Base-by-base conservation (phyloP, 2,797 vertebrate genomes). In the Gallinago stenura region DNA sequence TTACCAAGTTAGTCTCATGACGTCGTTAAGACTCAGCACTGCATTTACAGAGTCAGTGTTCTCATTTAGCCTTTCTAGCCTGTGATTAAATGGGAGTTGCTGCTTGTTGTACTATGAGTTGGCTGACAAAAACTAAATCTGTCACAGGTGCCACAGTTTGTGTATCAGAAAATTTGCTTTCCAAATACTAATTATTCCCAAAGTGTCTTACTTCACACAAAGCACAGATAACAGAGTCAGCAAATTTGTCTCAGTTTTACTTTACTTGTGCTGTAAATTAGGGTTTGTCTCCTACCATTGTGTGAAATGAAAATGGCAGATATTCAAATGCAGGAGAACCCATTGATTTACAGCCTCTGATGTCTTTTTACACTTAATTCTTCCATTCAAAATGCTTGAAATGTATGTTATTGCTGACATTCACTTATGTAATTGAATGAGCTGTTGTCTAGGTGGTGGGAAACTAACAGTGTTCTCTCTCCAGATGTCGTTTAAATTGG, bases 101-200 rank as follows among this genome's bases (percentile, higher is more conserved):
- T 94, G 56, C 92, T 91, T 90, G 50, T 93, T 97, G 86, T 88
- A 45, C 85, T 94, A 5, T 82, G 84, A 96, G 81, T 95, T 80
- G 92, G 64, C 87, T 95, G 72, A 91, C 72, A 97, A 96, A 97
- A 96, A 77, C 87, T 85, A 83, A 97, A 90, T 97, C 91, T 97
- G 93, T 97, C 96, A 94, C 96, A 97, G 94, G 92, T 97, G 94
- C 91, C 96, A 93, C 96, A 93, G 96, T 98, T 97, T 97, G 75
- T 96, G 86, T 94, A 93, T 98, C 95, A 97, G 87, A 98, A 98
- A 97, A 95, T 95, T 88, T 97, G 69, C 93, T 97, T 97, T 83
- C 65, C 75, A 96, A 95, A 96, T 87, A 71, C 93, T 97, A 97
- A 97, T 97, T 97, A 97, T 97, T 95, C 76, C 83, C 88, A 68